These are phyloP conservation scores for Coreius guichenoti DNA, from an alignment of 2,797 vertebrate genomes.

Conservation along the genomic window DNA sequence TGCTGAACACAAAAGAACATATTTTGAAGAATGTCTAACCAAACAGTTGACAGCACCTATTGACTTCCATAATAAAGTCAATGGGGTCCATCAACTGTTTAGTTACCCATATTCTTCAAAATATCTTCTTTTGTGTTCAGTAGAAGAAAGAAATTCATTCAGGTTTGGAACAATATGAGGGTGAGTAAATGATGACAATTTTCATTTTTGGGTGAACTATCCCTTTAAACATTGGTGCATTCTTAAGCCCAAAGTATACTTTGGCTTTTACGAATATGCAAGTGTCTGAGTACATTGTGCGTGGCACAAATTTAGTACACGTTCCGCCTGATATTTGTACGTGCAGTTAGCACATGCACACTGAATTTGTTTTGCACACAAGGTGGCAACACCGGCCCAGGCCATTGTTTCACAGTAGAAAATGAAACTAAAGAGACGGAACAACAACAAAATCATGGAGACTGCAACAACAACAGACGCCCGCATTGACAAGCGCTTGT, in stretches of 20 bases:
- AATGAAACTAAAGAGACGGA: too few species aligned
- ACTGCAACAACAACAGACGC: neutral
- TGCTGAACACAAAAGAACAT: neutral
- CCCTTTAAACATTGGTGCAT: neutral
- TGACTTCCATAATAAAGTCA: neutral
- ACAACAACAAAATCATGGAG: neutral
- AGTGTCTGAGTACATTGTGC: neutral
- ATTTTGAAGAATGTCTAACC: neutral
- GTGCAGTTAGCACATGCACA: neutral
- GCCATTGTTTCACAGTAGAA: too few species aligned
- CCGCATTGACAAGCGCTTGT: too few species aligned
- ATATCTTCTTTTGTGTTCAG: neutral
- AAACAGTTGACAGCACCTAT: neutral
- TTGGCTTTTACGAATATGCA: neutral
- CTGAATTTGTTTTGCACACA: neutral
- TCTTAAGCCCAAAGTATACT: neutral
- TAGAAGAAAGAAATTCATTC: too few species aligned
- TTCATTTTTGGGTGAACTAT: neutral
- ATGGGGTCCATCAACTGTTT: neutral
- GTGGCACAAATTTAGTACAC: neutral
- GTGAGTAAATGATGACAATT: neutral
- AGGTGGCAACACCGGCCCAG: too few species aligned
- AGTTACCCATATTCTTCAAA: neutral
- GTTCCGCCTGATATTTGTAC: neutral
- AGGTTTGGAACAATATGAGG: neutral